phyloP scores from a whole-genome alignment of 2,113 vertebrate species.

The Podocnemis expansa region DNA sequence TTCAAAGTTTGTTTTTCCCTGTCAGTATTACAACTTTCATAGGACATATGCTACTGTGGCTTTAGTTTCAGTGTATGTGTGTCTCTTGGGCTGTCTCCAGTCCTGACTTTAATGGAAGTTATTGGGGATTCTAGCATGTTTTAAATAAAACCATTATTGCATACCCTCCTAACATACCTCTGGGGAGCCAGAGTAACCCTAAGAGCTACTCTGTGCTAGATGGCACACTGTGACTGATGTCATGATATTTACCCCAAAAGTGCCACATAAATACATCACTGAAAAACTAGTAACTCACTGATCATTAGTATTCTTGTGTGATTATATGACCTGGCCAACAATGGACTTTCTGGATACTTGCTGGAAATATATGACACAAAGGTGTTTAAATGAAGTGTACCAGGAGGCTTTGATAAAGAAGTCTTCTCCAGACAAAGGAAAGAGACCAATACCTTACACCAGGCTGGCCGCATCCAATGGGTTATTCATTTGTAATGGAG shows the following conservation, averaged over 20 bases:
- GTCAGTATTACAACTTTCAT: accelerated
- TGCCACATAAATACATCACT: not conserved
- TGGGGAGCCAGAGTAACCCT: not conserved
- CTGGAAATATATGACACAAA: too few relatives aligned
- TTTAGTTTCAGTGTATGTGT: not conserved
- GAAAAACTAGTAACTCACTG: too few relatives aligned
- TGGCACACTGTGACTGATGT: not conserved
- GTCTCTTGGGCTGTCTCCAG: not conserved
- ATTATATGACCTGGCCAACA: too few relatives aligned
- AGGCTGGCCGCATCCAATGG: too few relatives aligned
- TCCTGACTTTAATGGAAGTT: not conserved
- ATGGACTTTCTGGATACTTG: too few relatives aligned
- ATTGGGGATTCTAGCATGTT: not conserved
- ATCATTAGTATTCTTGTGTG: too few relatives aligned
- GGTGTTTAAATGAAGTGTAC: too few relatives aligned
- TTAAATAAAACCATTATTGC: not conserved
- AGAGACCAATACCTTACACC: too few relatives aligned
- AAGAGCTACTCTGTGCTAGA: not conserved
- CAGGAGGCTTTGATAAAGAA: too few relatives aligned
- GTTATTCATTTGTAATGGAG: too few relatives aligned
- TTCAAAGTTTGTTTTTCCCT: not conserved
- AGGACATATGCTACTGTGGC: not conserved
- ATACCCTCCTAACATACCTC: not conserved
- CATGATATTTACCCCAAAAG: not conserved
- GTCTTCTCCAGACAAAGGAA: too few relatives aligned